A percentile compares a stretch with the other conserved stretches of the same genome.
Evolutionary conservation across 2,113 vertebrate species (phyloP).

Genomic region (Tragelaphus buxtoni): DNA sequence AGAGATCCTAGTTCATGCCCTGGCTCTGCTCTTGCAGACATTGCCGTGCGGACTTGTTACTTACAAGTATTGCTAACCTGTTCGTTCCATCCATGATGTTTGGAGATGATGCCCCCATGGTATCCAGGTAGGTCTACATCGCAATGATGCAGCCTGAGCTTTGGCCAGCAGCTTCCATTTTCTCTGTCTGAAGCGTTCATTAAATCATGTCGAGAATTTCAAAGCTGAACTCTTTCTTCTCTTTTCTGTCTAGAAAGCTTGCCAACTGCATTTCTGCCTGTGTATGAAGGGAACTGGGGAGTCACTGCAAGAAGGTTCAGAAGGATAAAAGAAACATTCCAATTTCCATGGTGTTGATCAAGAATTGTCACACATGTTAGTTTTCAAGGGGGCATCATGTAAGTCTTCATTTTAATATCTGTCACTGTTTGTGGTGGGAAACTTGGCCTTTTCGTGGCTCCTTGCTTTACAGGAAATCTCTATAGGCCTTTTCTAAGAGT

Average conservation of each 20-base stretch:
- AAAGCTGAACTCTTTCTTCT: neutral
- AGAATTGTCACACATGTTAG: neutral
- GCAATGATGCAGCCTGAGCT: neutral
- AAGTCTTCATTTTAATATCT: constrained; percentile 25
- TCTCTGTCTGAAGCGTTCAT: neutral
- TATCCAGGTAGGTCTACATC: neutral
- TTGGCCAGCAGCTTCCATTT: neutral
- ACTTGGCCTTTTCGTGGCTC: neutral
- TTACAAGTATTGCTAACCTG: neutral
- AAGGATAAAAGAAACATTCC: neutral
- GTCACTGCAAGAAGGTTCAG: constrained; percentile 19
- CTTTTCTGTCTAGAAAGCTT: neutral
- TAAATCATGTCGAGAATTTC: constrained; percentile 20
- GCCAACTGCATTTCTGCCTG: constrained; percentile 18
- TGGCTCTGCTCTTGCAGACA: neutral
- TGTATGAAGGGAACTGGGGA: neutral
- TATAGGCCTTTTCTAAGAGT: neutral
- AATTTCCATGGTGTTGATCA: neutral
- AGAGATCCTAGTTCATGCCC: neutral
- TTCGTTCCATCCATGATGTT: neutral
- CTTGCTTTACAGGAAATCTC: constrained; percentile 21
- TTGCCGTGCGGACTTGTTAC: neutral
- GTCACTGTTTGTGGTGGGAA: constrained; percentile 9
- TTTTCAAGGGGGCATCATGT: neutral
- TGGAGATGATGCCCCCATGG: neutral